These are phyloP conservation scores for Enteromius paludinosus DNA, from an alignment of 2,797 vertebrate genomes.

Conservation along the genomic window DNA sequence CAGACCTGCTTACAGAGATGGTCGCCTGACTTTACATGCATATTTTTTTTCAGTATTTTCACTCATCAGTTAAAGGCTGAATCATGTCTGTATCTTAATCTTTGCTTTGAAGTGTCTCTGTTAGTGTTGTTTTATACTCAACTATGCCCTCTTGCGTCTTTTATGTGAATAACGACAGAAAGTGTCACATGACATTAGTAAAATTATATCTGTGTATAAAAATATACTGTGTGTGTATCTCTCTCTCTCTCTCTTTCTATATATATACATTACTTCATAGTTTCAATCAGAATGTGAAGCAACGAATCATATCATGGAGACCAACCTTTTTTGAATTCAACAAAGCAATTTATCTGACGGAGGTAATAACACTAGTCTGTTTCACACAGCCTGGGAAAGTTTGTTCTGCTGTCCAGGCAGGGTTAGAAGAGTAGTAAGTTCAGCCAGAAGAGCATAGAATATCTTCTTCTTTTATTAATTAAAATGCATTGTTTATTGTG, in stretches of 20 bases:
- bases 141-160: slow-evolving; percentile 56
- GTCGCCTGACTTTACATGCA: background rate
- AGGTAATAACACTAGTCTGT: too few species aligned
- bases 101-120: background rate
- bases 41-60: background rate
- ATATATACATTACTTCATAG: background rate
- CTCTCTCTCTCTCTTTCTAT: too few species aligned
- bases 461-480: background rate
- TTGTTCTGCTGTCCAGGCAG: too few species aligned
- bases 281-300: background rate
- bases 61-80: too few species aligned
- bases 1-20: background rate
- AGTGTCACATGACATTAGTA: background rate
- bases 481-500: background rate
- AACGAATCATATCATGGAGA: background rate
- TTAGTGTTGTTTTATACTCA: slow-evolving; percentile 35
- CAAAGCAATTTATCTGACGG: background rate
- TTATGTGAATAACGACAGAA: background rate
- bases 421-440: too few species aligned
- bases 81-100: background rate
- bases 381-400: too few species aligned
- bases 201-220: too few species aligned
- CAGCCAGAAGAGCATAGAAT: too few species aligned
- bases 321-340: background rate
- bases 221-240: background rate